Evolutionary conservation across 2,888 invertebrate genomes (phyloP), one percentile per base, ranked within the genome.

Genomic region (Dioctria rufipes): DNA sequence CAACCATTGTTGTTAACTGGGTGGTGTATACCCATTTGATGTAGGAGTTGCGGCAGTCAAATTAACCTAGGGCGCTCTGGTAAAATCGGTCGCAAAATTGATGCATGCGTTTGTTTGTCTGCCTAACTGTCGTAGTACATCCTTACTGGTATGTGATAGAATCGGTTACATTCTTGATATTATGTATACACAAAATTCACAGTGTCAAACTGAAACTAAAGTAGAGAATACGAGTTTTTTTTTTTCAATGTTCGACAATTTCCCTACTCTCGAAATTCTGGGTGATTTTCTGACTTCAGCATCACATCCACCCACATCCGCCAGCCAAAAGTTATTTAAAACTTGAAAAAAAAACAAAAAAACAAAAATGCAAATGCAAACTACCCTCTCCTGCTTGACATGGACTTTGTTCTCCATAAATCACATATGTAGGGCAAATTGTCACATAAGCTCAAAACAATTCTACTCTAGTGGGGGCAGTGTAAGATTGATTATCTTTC

Each of bases 371-470:
- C 58, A 60, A 73, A 58, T 73, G 60, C 25, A 58, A 39, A 73
- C 60, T 42, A 25, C 25, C 25, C 25, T 2, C 25, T 25, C 25
- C 37, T 54, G 13, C 58, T n/a, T 58, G 42, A 73, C 73, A 73
- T 58, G 60, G 73, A 73, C 58, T 73, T 58, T 54, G 58, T 73
- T 13, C 58, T n/a, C 73, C n/a, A 73, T 58, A 73, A 73, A 60
- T 58, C 60, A 58, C 73, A 25, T 58, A 40, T 60, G 11, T 58
- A 3, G 60, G 60, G 13, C 13, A 51, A 58, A 73, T 58, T 73
- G 42, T 73, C 73, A 73, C 73, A 73, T 73, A 73, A 73, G 73
- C 73, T 73, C 73, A 73, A 73, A 73, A 73, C 73, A 73, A 73
- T 73, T 73, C 73, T 40, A 42, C 60, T 60, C 51, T 13, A 40